Evolutionary conservation across 2,888 invertebrate genomes (phyloP).

Genomic region (Bombyx huttoni): DNA sequence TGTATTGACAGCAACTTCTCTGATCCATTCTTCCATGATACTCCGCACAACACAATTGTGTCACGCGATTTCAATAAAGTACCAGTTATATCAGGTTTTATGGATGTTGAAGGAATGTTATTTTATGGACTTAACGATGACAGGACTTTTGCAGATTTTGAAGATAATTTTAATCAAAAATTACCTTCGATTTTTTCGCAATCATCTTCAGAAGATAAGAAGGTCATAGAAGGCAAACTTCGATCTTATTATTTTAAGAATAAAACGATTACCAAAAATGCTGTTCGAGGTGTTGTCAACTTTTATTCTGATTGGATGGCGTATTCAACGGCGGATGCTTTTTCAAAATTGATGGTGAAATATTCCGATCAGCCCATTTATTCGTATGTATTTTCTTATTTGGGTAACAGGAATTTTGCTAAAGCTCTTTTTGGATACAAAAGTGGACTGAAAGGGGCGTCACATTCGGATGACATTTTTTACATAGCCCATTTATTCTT

Average conservation of each 20-base stretch:
- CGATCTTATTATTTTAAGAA: constrained; percentile 43
- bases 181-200: constrained; percentile 49
- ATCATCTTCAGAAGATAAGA: constrained; percentile 32
- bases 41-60: constrained; percentile 42
- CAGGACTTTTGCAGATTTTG: constrained; percentile 30
- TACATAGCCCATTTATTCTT: constrained; percentile 46
- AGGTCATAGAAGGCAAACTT: constrained; percentile 29
- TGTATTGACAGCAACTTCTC: constrained; percentile 40
- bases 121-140: constrained; percentile 43
- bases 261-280: constrained; percentile 19
- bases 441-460: constrained; percentile 24
- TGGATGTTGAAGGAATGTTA: constrained; percentile 43
- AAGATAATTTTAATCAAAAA: constrained; percentile 36
- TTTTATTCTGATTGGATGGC: constrained; percentile 53
- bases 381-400: constrained; percentile 47
- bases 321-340: constrained; percentile 34
- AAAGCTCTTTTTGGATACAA: constrained; percentile 27
- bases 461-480: constrained; percentile 53
- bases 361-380: constrained; percentile 39
- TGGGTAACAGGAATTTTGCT: constrained; percentile 45
- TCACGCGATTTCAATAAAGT: constrained; percentile 46
- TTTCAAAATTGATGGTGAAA: constrained; percentile 30
- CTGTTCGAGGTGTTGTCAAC: constrained; percentile 24
- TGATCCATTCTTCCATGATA: constrained; percentile 45
- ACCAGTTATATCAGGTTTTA: constrained; percentile 44